Evolutionary conservation across 2,797 vertebrate species (phyloP).

Genomic region (Masticophis lateralis): DNA sequence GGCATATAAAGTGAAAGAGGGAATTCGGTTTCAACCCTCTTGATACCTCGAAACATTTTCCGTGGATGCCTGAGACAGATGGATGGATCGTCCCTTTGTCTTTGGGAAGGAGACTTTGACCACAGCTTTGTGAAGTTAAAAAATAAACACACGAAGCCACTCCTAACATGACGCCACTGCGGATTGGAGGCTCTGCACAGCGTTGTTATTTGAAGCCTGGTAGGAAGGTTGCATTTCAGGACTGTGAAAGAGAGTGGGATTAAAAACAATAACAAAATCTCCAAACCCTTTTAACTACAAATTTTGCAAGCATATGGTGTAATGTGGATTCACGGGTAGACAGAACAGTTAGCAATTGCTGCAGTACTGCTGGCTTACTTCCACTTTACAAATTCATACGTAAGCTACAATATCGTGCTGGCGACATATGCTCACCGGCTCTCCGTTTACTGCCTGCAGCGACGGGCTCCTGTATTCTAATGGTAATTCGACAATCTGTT

Average conservation of each 20-base stretch:
- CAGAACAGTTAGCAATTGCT: slow-evolving; percentile 75
- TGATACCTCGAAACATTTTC: slow-evolving; percentile 47
- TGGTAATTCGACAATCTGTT: slow-evolving; percentile 89
- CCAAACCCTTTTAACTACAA: slow-evolving; percentile 45
- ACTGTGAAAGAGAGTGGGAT: slow-evolving; percentile 20
- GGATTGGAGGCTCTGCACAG: slow-evolving; percentile 17
- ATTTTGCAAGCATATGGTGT: slow-evolving; percentile 69
- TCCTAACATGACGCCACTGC: too few species aligned
- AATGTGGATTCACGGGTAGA: slow-evolving; percentile 57
- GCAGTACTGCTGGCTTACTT: slow-evolving; percentile 76
- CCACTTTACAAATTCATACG: slow-evolving; percentile 81
- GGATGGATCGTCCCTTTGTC: slow-evolving; percentile 50
- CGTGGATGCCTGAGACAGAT: slow-evolving; percentile 50
- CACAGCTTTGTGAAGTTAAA: not conserved
- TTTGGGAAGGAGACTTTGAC: not conserved
- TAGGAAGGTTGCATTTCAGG: slow-evolving; percentile 27
- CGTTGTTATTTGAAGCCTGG: slow-evolving; percentile 33
- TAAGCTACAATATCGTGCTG: slow-evolving; percentile 75
- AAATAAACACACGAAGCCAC: slow-evolving; percentile 16
- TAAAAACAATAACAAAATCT: not conserved
- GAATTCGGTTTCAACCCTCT: slow-evolving; percentile 54
- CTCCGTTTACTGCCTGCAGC: slow-evolving; percentile 78
- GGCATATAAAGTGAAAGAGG: slow-evolving; percentile 45
- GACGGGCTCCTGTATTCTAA: slow-evolving; percentile 76
- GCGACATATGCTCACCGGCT: slow-evolving; percentile 82